Evolutionary conservation across 2,113 vertebrate species (phyloP).

Genomic region (cattle (Bos taurus)): DNA sequence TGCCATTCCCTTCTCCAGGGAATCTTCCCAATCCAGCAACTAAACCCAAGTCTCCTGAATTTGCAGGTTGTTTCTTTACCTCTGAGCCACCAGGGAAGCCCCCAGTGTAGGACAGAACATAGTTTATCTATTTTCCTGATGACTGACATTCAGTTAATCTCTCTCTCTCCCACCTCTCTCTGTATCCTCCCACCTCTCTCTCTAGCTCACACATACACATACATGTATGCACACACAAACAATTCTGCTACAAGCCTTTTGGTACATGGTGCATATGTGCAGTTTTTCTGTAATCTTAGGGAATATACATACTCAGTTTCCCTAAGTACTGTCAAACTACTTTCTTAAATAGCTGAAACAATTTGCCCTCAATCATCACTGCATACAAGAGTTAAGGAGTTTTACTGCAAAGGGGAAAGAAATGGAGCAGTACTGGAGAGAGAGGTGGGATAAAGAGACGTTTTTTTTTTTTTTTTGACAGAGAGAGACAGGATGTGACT

Average conservation of each 20-base stretch:
- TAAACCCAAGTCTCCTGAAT: not conserved
- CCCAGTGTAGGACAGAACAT: not conserved
- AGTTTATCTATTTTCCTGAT: not conserved
- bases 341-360: not conserved
- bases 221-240: not conserved
- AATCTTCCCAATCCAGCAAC: not conserved
- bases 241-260: not conserved
- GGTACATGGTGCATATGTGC: not conserved
- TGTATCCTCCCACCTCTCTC: no score
- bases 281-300: not conserved
- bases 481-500: not conserved
- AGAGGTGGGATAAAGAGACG: not conserved
- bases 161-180: not conserved
- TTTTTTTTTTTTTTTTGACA: not conserved
- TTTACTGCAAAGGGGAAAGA: not conserved
- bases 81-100: not conserved
- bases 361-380: not conserved
- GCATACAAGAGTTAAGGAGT: not conserved
- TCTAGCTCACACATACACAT: not conserved
- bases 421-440: not conserved
- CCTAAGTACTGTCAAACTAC: not conserved
- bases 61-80: not conserved
- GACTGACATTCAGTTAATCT: not conserved
- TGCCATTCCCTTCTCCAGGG: not conserved
- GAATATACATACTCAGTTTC: not conserved